Percentiles rank a stretch among this genome's conserved stretches.
Evolutionary conservation across 2,113 vertebrate genomes (phyloP).

Genomic region (Mola mola): DNA sequence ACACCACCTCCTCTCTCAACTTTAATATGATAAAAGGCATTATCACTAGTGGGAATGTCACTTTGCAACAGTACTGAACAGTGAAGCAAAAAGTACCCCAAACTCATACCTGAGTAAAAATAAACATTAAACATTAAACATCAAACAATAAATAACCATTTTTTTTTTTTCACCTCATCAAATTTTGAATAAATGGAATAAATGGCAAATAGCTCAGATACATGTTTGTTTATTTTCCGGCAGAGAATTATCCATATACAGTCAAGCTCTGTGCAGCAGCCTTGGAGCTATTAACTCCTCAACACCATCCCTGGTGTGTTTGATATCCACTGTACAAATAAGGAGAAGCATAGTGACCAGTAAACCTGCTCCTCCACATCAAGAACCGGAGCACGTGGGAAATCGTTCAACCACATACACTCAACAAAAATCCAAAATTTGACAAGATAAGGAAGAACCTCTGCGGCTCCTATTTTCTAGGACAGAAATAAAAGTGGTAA

Average conservation of each 20-base stretch:
- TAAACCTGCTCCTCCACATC: background rate
- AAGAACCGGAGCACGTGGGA: conserved; percentile 1
- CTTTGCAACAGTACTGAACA: too few species aligned
- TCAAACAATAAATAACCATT: too few species aligned
- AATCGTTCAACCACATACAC: conserved; percentile 27
- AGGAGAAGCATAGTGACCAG: conserved; percentile 11
- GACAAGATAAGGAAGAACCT: conserved; percentile 9
- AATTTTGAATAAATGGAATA: background rate
- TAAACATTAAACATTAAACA: too few species aligned
- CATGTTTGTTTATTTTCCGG: conserved; percentile 43
- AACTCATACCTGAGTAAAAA: too few species aligned
- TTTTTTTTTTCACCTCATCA: too few species aligned
- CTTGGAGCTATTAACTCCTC: conserved; percentile 10
- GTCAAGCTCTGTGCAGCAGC: background rate
- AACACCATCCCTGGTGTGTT: background rate
- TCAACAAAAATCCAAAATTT: background rate
- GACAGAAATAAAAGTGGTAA: too few species aligned
- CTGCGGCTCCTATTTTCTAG: conserved; percentile 5
- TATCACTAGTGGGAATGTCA: too few species aligned
- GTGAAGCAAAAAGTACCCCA: too few species aligned
- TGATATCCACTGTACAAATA: conserved; percentile 39
- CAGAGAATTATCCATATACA: conserved; percentile 30
- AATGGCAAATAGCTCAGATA: background rate
- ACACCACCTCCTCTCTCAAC: too few species aligned
- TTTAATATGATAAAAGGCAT: too few species aligned